phyloP scores from a whole-genome alignment of 2,113 vertebrate genomes.

The Sigmodon hispidus region DNA sequence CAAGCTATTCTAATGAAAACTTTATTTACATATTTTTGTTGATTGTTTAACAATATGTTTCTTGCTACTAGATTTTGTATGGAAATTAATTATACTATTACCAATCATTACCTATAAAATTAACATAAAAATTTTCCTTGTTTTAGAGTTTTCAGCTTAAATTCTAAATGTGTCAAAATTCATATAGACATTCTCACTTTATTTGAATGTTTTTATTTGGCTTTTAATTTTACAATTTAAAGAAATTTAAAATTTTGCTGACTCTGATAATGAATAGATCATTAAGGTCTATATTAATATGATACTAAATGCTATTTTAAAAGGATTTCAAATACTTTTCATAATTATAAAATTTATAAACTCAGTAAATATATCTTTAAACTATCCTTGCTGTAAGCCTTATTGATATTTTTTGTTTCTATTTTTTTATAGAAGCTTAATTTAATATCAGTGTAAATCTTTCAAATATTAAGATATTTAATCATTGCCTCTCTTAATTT shows the following conservation, averaged over 20 bases:
- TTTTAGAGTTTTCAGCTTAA: not conserved
- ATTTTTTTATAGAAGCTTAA: not conserved
- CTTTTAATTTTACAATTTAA: not conserved
- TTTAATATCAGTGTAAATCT: not conserved
- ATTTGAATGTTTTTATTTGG: not conserved
- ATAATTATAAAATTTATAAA: slow-evolving; percentile 1
- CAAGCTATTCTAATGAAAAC: not conserved
- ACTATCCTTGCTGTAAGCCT: not conserved
- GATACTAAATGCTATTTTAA: not conserved
- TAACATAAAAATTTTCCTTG: not conserved
- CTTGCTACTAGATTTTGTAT: not conserved
- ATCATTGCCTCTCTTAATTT: not conserved
- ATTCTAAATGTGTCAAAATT: not conserved
- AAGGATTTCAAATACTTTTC: not conserved
- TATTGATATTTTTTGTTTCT: not conserved
- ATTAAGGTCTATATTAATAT: not conserved
- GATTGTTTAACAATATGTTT: not conserved
- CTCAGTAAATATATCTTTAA: not conserved
- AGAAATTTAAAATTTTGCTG: not conserved
- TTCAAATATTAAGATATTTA: not conserved
- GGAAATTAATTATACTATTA: not conserved
- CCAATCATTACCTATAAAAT: no score
- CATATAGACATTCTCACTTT: not conserved
- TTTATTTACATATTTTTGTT: not conserved
- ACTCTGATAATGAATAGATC: not conserved